A percentile compares a stretch with the other conserved stretches of the same genome.
These are phyloP conservation scores for Melanerpes aurifrons DNA, from an alignment of 2,113 vertebrate genomes.

Conservation along the genomic window DNA sequence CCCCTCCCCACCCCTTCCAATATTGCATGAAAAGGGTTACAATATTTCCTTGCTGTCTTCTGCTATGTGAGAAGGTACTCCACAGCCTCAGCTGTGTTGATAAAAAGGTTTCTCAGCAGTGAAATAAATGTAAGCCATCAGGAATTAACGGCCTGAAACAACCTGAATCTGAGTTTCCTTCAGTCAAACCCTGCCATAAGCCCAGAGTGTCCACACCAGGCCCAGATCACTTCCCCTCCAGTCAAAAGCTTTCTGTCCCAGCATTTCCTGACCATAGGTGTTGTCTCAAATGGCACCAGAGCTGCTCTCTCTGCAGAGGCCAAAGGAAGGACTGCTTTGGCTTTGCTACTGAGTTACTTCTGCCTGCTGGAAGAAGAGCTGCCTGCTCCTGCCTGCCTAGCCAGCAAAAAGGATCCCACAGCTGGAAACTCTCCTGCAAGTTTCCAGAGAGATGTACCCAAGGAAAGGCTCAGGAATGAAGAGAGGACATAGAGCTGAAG, in stretches of 20 bases:
- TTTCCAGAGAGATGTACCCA: neutral
- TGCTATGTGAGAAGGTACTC: neutral
- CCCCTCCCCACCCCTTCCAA: neutral
- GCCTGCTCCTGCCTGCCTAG: neutral
- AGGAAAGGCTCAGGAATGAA: neutral
- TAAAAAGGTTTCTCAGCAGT: neutral
- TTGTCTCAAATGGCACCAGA: neutral
- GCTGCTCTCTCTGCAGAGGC: neutral
- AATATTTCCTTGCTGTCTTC: neutral
- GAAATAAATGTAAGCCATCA: neutral
- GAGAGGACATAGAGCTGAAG: neutral
- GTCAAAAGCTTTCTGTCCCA: neutral
- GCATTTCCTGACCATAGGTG: neutral
- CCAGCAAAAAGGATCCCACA: neutral
- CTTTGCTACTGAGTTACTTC: neutral
- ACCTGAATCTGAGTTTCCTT: neutral
- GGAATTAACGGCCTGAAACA: accelerated
- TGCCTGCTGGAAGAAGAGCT: neutral
- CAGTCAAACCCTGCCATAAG: neutral
- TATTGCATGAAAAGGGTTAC: neutral
- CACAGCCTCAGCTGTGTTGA: neutral
- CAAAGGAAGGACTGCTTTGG: neutral
- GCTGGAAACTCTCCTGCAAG: neutral
- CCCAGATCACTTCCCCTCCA: neutral
- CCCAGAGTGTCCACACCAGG: neutral